A percentile compares a stretch with the other conserved stretches of the same genome.
phyloP scores from a whole-genome alignment of 2,888 invertebrate species.

The Erannis defoliaria region DNA sequence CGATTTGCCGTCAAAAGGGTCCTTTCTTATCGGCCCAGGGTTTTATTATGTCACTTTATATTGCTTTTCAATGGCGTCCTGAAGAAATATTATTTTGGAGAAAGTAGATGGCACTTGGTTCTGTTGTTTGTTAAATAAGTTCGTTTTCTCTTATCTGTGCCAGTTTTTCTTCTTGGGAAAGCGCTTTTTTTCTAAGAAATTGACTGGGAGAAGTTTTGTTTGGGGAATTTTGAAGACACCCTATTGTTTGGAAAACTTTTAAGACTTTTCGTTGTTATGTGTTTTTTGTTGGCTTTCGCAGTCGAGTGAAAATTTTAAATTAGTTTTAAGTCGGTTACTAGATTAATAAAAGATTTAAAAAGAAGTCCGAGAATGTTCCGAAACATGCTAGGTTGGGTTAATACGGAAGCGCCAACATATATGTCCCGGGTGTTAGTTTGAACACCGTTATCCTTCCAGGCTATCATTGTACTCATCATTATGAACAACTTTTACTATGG shows the following conservation, averaged over 20 bases:
- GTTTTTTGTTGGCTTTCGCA: background rate
- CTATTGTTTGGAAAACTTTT: conserved; percentile 13
- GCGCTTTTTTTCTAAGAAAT: conserved; percentile 20
- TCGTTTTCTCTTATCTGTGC: conserved; percentile 28
- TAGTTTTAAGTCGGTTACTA: background rate
- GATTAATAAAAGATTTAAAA: too few relatives aligned
- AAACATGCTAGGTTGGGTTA: too few relatives aligned
- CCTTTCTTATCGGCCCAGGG: conserved; percentile 47
- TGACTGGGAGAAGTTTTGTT: conserved; percentile 14
- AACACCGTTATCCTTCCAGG: too few relatives aligned
- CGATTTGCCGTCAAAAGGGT: conserved; percentile 45
- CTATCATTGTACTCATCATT: too few relatives aligned
- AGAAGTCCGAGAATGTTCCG: too few relatives aligned
- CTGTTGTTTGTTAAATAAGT: conserved; percentile 36
- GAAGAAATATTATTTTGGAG: conserved; percentile 37
- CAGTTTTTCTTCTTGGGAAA: conserved; percentile 26
- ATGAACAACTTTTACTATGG: too few relatives aligned
- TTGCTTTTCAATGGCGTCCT: conserved; percentile 41
- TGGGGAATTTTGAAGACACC: conserved; percentile 1
- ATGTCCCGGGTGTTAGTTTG: too few relatives aligned
- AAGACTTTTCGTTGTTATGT: conserved; percentile 11
- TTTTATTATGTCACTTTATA: conserved; percentile 48
- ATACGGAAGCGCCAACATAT: too few relatives aligned
- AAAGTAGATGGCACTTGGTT: conserved; percentile 27
- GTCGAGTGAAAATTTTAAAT: background rate